Evolutionary conservation across 2,888 invertebrate species (phyloP), one percentile per base, ranked within the genome.

Genomic region (Dioctria linearis): DNA sequence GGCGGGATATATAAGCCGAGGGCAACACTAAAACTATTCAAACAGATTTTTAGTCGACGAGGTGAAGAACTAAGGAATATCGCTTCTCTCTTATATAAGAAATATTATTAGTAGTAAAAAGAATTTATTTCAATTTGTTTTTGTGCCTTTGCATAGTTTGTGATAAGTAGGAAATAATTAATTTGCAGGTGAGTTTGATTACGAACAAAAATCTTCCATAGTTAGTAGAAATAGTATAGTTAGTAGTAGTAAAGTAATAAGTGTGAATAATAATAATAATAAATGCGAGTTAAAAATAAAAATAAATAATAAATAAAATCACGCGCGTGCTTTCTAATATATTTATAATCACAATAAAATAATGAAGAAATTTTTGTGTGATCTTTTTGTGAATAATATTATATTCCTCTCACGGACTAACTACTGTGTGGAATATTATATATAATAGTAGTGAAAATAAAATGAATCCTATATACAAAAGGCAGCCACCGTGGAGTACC

Each of bases 11-110:
- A 87, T 85, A 87, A 86, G 85, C 85, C 81, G 86, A 86, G 85
- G 85, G 84, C 84, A 85, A 84, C 84, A 84, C 85, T 85, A 85
- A 86, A 86, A 84, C 85, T 85, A 87, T 85, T 87, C 87, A 88
- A 86, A 88, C 87, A 87, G 86, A 85, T 86, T 87, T 86, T 86
- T 84, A 85, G 85, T 84, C 85, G 85, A 85, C 85, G 84, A 85
- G 75, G 80, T 75, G 78, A 80, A 79, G 79, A 79, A 76, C 73
- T 78, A 66, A 54, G 51, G 49, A 76, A 66, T 54, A 78, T 78
- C 63, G 51, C 13, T 66, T 51, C 54, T 66, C 40, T 13, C 66
- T n/a, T 54, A 61, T 54, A 61, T 69, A 69, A 67, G 73, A 54
- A 75, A 59, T n/a, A n/a, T n/a, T n/a, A n/a, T 71, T n/a, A 76